Evolutionary conservation across 2,113 vertebrate genomes (phyloP), one percentile per base, ranked within the genome.

Genomic region (Macquaria ambigua): DNA sequence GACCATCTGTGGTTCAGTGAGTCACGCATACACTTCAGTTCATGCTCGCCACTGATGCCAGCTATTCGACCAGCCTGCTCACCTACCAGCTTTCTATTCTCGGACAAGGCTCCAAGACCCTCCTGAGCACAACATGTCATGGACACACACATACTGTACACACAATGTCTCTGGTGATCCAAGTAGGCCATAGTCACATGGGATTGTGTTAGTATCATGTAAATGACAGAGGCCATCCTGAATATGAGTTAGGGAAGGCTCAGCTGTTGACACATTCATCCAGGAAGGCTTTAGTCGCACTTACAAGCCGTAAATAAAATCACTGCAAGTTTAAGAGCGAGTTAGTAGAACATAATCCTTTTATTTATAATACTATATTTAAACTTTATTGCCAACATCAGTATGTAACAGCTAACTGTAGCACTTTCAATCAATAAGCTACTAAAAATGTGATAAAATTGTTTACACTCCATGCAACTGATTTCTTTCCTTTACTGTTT

Each of bases 1-100:
- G n/a, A 52, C 87, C 90, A 90, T 94, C 89, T 93, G 92, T 73
- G 80, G 84, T 77, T 83, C 8, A 81, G 66, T 90, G 90, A 93
- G 64, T 92, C 91, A 93, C 50, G 69, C 53, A 5, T 46, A 10
- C 63, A 25, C 62, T 82, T 69, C n/a, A 76, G 64, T 59, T 72
- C 56, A 59, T 77, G 67, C 66, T 79, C 2, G 28, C 52, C 73
- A 80, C 68, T 7, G 66, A 43, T 81, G 87, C 85, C 87, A 77
- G 77, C 62, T 28, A 78, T 82, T 68, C 71, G 28, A 61, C 52
- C 28, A n/a, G 77, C 72, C 79, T 11, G 64, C 50, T 81, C 59
- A 82, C 84, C 85, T 82, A 46, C 79, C 70, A 69, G 77, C 69
- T 81, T 81, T 82, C 93, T 93, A 92, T 92, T 92, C 90, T 83